Conservation (phyloP, 2,888 invertebrate genomes). For the Dryobotodes eremita region DNA sequence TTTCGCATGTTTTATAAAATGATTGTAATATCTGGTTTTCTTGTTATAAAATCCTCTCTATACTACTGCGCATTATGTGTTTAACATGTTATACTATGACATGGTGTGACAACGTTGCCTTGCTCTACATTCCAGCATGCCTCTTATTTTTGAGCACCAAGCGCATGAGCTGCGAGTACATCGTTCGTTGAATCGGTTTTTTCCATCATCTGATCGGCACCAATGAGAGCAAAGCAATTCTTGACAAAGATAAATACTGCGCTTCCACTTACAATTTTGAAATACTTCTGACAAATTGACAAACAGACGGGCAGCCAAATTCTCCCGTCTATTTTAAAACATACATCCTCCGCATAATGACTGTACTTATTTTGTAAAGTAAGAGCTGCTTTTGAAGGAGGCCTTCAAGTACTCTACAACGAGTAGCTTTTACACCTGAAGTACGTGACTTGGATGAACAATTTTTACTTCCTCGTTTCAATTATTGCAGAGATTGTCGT, state of each 20-base stretch:
- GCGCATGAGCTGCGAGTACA: background rate
- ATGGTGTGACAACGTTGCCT: slow-evolving; percentile 33
- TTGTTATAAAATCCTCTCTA: background rate
- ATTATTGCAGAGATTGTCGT: slow-evolving; percentile 14
- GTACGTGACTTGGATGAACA: slow-evolving; percentile 45
- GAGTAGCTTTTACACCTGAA: slow-evolving; percentile 5
- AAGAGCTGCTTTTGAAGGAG: slow-evolving; percentile 16
- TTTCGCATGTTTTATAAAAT: background rate
- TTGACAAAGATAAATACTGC: slow-evolving; percentile 16
- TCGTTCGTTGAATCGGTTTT: slow-evolving; percentile 8
- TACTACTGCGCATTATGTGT: background rate
- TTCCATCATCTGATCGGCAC: slow-evolving; percentile 2
- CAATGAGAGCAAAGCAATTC: slow-evolving; percentile 20
- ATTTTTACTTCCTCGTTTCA: slow-evolving; percentile 37
- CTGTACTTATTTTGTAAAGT: slow-evolving; percentile 21
- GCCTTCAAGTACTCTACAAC: slow-evolving; percentile 11
- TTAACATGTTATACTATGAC: background rate
- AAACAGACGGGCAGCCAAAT: slow-evolving; percentile 24
- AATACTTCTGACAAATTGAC: slow-evolving; percentile 31
- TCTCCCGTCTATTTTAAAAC: slow-evolving; percentile 19
- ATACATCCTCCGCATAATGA: slow-evolving; percentile 26
- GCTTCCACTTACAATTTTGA: slow-evolving; percentile 27
- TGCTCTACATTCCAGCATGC: slow-evolving; percentile 27
- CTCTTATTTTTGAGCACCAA: slow-evolving; percentile 8
- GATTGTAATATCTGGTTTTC: background rate